phyloP scores from a whole-genome alignment of 2,113 vertebrate genomes.

The Agelaius tricolor region DNA sequence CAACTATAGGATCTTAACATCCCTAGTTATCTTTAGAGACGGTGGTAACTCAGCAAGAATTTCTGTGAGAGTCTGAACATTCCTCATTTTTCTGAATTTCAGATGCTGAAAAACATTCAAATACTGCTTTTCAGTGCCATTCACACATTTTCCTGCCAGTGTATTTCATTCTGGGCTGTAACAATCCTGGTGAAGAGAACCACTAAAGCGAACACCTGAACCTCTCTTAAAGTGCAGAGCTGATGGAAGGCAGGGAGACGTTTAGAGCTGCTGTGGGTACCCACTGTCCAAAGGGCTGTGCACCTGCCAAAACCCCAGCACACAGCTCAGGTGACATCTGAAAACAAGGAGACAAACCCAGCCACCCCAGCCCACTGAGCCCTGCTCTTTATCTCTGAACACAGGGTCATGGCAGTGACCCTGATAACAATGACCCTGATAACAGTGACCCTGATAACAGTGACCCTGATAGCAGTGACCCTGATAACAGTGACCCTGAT shows the following conservation, averaged over 20 bases:
- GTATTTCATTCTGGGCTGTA: background rate
- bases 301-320: background rate
- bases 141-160: background rate
- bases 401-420: background rate
- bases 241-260: fast-evolving
- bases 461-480: background rate
- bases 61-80: background rate
- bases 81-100: background rate
- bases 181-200: background rate
- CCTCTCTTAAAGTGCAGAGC: background rate
- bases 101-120: background rate
- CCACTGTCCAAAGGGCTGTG: background rate
- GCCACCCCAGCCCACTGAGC: background rate
- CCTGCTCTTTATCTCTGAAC: background rate
- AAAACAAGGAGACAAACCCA: background rate
- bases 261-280: background rate
- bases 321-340: fast-evolving
- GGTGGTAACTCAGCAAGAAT: background rate
- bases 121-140: background rate
- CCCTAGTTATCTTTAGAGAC: background rate
- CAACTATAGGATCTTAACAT: background rate
- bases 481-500: too few relatives aligned
- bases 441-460: too few relatives aligned
- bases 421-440: too few relatives aligned
- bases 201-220: fast-evolving